Base-by-base conservation (phyloP, 2,888 invertebrate species). In the Diplazon laetatorius region DNA sequence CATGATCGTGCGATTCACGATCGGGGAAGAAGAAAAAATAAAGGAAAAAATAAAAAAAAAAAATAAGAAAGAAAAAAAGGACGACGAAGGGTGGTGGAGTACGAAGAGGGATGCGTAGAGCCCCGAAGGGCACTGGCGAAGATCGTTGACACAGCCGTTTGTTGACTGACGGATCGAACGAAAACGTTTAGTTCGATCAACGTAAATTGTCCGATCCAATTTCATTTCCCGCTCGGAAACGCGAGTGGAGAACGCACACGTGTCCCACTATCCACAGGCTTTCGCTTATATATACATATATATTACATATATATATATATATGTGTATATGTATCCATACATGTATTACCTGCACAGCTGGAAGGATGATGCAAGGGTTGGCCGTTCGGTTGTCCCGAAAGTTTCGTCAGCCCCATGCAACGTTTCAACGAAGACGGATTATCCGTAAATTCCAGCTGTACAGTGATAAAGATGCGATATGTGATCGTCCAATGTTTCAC, bases 321-420 rank as follows among this genome's bases (percentile, higher is more conserved):
- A n/a, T n/a, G n/a, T n/a, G n/a, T n/a, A n/a, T 37, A 12, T 12
- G 25, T 52, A 25, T n/a, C 22, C 35, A 48, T 60, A 60, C n/a
- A 72, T 22, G 6, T 10, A 22, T 2, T 30, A 6, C 18, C 30
- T 37, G 10, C 35, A 37, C 16, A 35, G 50, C 48, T 57, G 12
- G 18, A 70, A 48, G 48, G 65, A 71, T 76, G 76, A 78, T 78
- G 78, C 78, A 78, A 78, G 18, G 39, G 50, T 20, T 35, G 12
- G 59, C 65, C 37, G n/a, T 10, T 30, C 46, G 52, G n/a, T 1
- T 52, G 42, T 37, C 2, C 9, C 37, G 18, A 46, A 18, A 22
- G 37, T 78, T 74, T 78, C 78, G 37, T 78, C 78, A 76, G 71
- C 71, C 76, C 48, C 42, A 50, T 30, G n/a, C n/a, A n/a, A n/a